Evolutionary conservation across 2,797 vertebrate species (phyloP), one percentile per base, ranked within the genome.

Genomic region (Periparus ater): DNA sequence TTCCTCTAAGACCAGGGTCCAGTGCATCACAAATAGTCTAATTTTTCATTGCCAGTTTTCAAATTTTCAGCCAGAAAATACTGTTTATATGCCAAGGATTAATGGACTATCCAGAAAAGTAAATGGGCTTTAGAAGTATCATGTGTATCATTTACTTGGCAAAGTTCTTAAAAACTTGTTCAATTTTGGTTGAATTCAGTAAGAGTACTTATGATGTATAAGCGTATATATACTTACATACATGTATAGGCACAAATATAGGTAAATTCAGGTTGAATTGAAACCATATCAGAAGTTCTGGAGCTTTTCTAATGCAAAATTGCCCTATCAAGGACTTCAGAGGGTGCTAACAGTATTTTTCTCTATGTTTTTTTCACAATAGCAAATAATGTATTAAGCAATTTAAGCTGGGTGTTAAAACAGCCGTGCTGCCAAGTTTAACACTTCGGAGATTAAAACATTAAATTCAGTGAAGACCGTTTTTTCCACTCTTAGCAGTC

Each of bases 401-500:
- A 30, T 70, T 88, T 88, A 48, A 47, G 5, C 57, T 87, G 82
- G 67, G 13, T 5, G 1, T 87, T 89, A 85, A 87, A 32, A 20
- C 36, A 75, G 6, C 0, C 0, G 0, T 62, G 29, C 68, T 89
- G 40, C 13, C 0, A 1, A 30, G 16, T 85, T 83, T 60, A 89
- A 73, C 23, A 2, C 34, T 78, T 76, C 6, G 23, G 34, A 47
- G 13, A 55, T 87, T 61, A 75, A 88, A 88, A 45, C 13, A 82
- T 84, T 81, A 68, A 66, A 75, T 57, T 6, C 11, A 84, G 21
- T 26, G 32, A 76, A 78, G 16, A 38, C 22, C 66, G 4, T 57
- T 93, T 9, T 91, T 86, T 93, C 81, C 20, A 25, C 45, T 87
- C 44, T 75, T 79, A 53, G 42, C 21, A 30, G 9, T 74, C 47